Base-by-base conservation (phyloP, 2,888 invertebrate genomes). In the Ophion ellenae region DNA sequence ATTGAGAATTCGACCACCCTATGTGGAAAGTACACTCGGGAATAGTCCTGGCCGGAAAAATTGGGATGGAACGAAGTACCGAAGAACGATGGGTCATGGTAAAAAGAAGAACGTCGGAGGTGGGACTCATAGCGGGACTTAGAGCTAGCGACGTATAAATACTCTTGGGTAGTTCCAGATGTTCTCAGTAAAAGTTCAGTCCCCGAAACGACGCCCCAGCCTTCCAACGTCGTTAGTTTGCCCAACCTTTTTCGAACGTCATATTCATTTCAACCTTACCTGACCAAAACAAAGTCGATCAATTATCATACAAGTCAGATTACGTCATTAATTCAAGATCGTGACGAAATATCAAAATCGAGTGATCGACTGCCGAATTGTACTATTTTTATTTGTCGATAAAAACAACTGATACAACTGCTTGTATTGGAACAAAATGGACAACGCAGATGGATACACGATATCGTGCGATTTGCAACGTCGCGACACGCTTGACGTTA, bases 391-490 rank as follows among this genome's bases (percentile, higher is more conserved):
- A 36, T 40, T 5, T n/a, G 40, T 36, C 7, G 53, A 17, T 5
- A 14, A 75, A 64, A 24, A n/a, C 2, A 32, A 1, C 1, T 2
- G 36, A 59, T 32, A 76, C 7, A 40, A 70, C 77, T 77, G 1
- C 74, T 66, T 1, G 0, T 1, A n/a, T 24, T 77, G 28, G 9
- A 24, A 7, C 10, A 78, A 87, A 74, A 94, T 94, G 94, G 81
- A 92, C 24, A 84, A 81, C 82, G 90, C 86, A 17, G 87, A 91
- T 17, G 89, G 89, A 61, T 98, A 98, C 92, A 95, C 96, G 66
- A 95, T 95, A 89, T 95, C 96, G 85, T 97, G 96, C 92, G 95
- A 94, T 74, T 93, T 97, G 79, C 98, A 98, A 92, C 95, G 95
- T 86, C 95, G 95, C 32, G 97, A 97, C 91, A 96, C 96, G 10